Base-by-base conservation (phyloP, 2,797 vertebrate genomes). In the Enteromius thamalakanensis region DNA sequence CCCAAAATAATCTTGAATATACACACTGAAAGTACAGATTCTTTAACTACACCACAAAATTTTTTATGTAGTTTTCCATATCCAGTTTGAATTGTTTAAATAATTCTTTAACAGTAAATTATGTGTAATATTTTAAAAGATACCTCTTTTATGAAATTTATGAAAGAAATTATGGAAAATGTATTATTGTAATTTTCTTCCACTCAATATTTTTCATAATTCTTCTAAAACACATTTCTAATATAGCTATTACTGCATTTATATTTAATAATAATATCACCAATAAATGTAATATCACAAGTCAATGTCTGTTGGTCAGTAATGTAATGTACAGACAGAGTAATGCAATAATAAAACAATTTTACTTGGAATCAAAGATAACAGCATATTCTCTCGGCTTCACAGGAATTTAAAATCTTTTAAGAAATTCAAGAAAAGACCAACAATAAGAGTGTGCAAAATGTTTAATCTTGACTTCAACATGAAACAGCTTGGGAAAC, bases 131-230 rank as follows among this genome's bases (percentile, higher is more conserved):
- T 49, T 17, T n/a, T 55, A 55, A 55, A 55, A n/a, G 8, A n/a
- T 23, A 58, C 9, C n/a, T 11, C n/a, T 14, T 45, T 23, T 45
- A 45, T 6, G 26, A 26, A 40, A 40, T 40, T 9, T 40, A 40
- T 40, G 40, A 9, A 40, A 40, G 37, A 40, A 2, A 4, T 69
- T 21, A 68, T 69, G 37, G 23, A 70, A 40, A 7, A 51, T 0
- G 0, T 49, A 5, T 47, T 47, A 5, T 47, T 47, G 45, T 15
- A 17, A 17, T 15, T 40, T 40, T 40, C 37, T 69, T 45, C 67
- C 40, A 45, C 19, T 69, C 10, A 14, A 70, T 26, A n/a, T 70
- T 70, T 70, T 68, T 69, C 34, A n/a, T n/a, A 40, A 68, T 68
- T 68, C 8, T 37, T 68, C 34, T 68, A n/a, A n/a, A 70, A 26